Base-by-base conservation (phyloP, 2,888 invertebrate species). In the Erannis defoliaria region DNA sequence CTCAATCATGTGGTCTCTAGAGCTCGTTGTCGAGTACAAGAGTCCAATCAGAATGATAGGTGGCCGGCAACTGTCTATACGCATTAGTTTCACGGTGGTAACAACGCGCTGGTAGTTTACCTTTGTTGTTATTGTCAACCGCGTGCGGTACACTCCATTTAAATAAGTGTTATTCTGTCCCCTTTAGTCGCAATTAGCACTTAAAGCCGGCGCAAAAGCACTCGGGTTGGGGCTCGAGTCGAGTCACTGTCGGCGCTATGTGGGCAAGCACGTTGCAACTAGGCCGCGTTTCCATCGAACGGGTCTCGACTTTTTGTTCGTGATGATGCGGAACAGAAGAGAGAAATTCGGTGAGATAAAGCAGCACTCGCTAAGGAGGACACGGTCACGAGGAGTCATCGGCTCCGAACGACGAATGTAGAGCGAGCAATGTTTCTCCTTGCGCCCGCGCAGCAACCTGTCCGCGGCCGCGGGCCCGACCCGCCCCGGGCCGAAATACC, bases 351-450 rank as follows among this genome's bases (percentile, higher is more conserved):
- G 88, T 82, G 82, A 88, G 90, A 89, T 88, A 86, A 88, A 86
- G 86, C 88, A 85, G 86, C 82, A 84, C 84, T 87, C 81, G 81
- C 71, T 86, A 90, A 90, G 86, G 89, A 84, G 91, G 90, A 85
- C 91, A 87, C 89, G 90, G 90, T 90, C 91, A 90, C 86, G 82
- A 88, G 82, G 85, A 90, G 90, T 90, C 90, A 90, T 89, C 90
- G 90, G 86, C 87, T 90, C 81, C 84, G 76, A 89, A 88, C 77
- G 78, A 80, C 74, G 78, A 87, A 91, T 90, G 88, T 90, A 81
- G 91, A 90, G 86, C 90, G 78, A 82, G 79, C 84, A 80, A 82
- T 85, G 85, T 88, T 88, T 89, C 87, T 87, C 83, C 85, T 86
- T 84, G 78, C 82, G 80, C 82, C 74, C 74, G 73, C 38, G 40